Conservation (phyloP, 2,888 invertebrate genomes). For the Agonopterix subpropinquella region DNA sequence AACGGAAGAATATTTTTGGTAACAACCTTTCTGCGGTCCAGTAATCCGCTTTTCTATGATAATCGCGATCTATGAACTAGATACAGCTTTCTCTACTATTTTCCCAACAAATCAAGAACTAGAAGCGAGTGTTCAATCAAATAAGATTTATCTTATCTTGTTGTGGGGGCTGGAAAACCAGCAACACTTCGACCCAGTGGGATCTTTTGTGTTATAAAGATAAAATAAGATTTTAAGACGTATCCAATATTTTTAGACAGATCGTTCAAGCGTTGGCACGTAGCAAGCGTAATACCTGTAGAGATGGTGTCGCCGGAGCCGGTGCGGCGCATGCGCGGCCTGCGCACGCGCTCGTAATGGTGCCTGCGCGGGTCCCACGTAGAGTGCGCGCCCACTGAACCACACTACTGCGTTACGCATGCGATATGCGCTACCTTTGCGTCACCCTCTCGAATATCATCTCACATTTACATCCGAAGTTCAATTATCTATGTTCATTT, state of each 20-base stretch:
- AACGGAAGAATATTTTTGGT: no score
- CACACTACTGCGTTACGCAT: constrained; percentile 71
- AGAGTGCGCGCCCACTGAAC: constrained; percentile 76
- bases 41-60: no score
- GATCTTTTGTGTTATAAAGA: no score
- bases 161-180: no score
- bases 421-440: constrained; percentile 69
- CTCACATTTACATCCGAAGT: background rate
- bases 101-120: no score
- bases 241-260: no score
- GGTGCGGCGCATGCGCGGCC: constrained; percentile 77
- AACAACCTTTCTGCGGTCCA: no score
- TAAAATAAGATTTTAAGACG: background rate
- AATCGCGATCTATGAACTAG: background rate
- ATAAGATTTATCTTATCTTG: no score
- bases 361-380: constrained; percentile 94
- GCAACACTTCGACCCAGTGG: no score
- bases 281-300: constrained; percentile 53
- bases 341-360: constrained; percentile 91
- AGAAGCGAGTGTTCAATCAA: background rate
- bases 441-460: background rate
- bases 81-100: no score
- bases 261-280: background rate
- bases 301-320: constrained; percentile 82
- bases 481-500: no score